Conservation (phyloP, 2,797 vertebrate genomes). For the Pteronotus mesoamericanus region DNA sequence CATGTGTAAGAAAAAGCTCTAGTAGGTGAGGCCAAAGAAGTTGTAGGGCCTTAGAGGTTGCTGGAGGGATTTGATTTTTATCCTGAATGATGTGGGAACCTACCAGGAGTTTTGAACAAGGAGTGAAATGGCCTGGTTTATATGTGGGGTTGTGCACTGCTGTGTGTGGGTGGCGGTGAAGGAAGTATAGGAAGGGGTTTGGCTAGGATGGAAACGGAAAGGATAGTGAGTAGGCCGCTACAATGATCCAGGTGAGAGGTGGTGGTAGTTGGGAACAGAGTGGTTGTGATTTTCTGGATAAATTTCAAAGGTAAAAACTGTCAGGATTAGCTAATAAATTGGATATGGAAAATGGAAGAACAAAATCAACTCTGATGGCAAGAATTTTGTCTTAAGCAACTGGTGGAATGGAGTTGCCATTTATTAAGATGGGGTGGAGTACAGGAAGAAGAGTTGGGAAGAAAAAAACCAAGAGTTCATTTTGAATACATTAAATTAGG, state of each 20-base stretch:
- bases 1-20: not conserved
- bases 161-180: not conserved
- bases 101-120: not conserved
- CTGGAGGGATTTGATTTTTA: not conserved
- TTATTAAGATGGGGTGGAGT: not conserved
- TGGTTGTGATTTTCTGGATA: not conserved
- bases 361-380: not conserved
- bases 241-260: not conserved
- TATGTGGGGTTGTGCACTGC: not conserved
- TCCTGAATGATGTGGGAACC: not conserved
- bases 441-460: not conserved
- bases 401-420: not conserved
- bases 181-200: not conserved
- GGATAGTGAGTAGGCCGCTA: not conserved
- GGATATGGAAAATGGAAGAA: not conserved
- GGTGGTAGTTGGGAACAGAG: not conserved
- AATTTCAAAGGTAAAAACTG: not conserved
- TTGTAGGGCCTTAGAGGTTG: not conserved
- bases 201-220: not conserved
- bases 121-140: not conserved
- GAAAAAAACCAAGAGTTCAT: not conserved
- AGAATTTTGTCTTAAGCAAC: not conserved
- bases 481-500: not conserved
- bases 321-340: not conserved
- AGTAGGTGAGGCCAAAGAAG: not conserved